phyloP scores from a whole-genome alignment of 2,113 vertebrate genomes.

The Heterotilapia buettikoferi region DNA sequence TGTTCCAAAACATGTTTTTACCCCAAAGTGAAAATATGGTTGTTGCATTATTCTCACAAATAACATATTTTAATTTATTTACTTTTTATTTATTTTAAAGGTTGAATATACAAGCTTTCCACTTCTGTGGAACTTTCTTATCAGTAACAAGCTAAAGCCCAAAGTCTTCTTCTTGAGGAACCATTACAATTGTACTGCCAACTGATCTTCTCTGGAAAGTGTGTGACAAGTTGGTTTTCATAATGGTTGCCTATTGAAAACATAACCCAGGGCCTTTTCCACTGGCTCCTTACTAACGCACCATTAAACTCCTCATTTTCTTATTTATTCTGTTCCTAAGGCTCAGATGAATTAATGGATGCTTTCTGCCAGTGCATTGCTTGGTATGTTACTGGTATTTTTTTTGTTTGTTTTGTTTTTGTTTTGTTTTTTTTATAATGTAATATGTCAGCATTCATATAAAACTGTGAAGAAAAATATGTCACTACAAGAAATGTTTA shows the following conservation, averaged over 20 bases:
- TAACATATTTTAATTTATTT: neutral
- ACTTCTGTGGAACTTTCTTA: neutral
- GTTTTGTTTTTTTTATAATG: neutral
- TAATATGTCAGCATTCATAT: neutral
- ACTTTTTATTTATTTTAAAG: neutral
- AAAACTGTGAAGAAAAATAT: neutral
- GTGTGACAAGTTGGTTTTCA: constrained; percentile 37
- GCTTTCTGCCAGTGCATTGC: constrained; percentile 7
- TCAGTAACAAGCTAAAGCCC: neutral
- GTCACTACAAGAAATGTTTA: neutral
- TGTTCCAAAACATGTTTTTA: neutral
- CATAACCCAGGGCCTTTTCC: constrained; percentile 20
- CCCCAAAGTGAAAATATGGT: neutral
- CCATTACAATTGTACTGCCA: neutral
- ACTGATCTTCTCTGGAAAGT: constrained; percentile 14
- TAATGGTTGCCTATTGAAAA: constrained; percentile 36
- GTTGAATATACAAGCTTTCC: neutral
- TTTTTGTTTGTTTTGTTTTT: neutral
- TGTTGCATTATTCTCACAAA: neutral
- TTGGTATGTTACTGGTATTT: neutral
- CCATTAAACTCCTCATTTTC: constrained; percentile 54
- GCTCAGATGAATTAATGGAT: constrained; percentile 37
- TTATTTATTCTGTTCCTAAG: constrained; percentile 49
- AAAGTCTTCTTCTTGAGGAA: neutral
- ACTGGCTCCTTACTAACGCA: constrained; percentile 43